Evolutionary conservation across 1,140 invertebrate genomes (phyloP).

Genomic region (Acromyrmex charruanus): DNA sequence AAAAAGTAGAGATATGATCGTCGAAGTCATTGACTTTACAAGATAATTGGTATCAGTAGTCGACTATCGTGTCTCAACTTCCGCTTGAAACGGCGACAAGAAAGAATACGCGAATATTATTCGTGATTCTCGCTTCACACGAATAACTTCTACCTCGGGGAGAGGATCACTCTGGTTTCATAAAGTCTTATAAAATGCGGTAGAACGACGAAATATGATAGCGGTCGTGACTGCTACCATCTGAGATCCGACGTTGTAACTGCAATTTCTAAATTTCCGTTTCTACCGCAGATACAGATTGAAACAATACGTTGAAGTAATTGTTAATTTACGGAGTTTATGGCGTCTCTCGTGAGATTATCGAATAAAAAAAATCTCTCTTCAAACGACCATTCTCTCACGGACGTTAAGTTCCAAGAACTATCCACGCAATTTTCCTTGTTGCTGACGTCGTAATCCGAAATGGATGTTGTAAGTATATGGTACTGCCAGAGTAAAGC

Average conservation of each 20-base stretch:
- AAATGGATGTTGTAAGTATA: constrained; percentile 10
- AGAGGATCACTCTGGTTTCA: not conserved
- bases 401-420: constrained; percentile 1
- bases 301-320: not conserved
- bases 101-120: constrained; percentile 8
- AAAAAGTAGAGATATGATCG: no score
- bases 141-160: constrained; percentile 28
- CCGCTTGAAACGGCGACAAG: not conserved
- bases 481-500: not conserved
- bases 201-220: constrained; percentile 27
- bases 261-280: not conserved
- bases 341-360: not conserved
- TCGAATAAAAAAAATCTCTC: not conserved
- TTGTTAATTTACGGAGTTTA: not conserved
- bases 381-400: not conserved
- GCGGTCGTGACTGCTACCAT: not conserved
- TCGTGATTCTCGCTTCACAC: constrained; percentile 12
- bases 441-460: constrained; percentile 41
- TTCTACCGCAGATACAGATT: not conserved
- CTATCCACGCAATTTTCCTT: constrained; percentile 16
- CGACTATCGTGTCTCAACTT: constrained; percentile 1
- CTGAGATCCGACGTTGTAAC: not conserved
- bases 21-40: not conserved
- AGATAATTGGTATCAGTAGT: not conserved
- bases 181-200: constrained; percentile 34